Conservation (phyloP, 2,113 vertebrate genomes). For the Crocuta crocuta region DNA sequence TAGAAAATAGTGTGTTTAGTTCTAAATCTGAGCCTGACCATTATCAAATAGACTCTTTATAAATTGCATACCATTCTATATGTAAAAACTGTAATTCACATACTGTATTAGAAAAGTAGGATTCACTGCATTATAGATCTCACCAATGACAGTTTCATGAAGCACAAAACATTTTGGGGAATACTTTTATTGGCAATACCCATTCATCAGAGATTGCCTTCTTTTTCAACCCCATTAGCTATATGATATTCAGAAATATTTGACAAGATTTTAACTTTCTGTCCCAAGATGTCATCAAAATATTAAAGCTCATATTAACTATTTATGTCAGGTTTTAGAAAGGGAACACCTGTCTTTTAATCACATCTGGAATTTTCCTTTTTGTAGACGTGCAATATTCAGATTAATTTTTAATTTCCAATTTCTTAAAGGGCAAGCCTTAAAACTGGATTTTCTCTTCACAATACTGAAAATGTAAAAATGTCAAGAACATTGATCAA, state of each 20-base stretch:
- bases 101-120: neutral
- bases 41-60: neutral
- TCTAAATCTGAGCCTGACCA: neutral
- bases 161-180: neutral
- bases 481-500: slow-evolving; percentile 78
- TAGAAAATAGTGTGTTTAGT: neutral
- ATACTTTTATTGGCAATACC: neutral
- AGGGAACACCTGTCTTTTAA: slow-evolving; percentile 58
- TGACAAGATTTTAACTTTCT: slow-evolving; percentile 67
- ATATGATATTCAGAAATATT: slow-evolving; percentile 36
- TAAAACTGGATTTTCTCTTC: slow-evolving; percentile 71
- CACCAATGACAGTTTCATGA: neutral
- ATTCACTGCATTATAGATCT: neutral
- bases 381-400: slow-evolving; percentile 60
- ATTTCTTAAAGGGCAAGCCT: slow-evolving; percentile 80
- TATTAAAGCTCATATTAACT: slow-evolving; percentile 60
- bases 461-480: slow-evolving; percentile 81
- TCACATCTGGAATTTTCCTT: slow-evolving; percentile 73
- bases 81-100: slow-evolving; percentile 36
- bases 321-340: neutral
- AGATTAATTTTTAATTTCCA: slow-evolving; percentile 85
- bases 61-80: neutral
- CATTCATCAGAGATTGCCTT: slow-evolving; percentile 2
- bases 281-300: slow-evolving; percentile 69
- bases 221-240: slow-evolving; percentile 41